Evolutionary conservation across 2,888 invertebrate genomes (phyloP).

Genomic region (Rhamphomyia laevipes): DNA sequence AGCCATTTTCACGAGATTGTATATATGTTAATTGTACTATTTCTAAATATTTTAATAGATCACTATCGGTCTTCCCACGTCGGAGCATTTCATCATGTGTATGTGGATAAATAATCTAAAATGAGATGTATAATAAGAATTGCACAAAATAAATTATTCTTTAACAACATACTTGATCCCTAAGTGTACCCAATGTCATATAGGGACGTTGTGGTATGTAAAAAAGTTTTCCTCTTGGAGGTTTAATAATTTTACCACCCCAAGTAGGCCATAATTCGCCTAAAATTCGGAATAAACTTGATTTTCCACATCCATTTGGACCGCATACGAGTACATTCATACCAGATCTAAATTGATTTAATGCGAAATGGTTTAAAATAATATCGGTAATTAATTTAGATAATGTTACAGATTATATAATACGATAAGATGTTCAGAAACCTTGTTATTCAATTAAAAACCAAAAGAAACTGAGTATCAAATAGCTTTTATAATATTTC

Average conservation of each 20-base stretch:
- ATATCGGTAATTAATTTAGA: too few species aligned
- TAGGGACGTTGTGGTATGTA: constrained; percentile 91
- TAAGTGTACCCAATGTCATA: constrained; percentile 89
- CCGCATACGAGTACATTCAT: constrained; percentile 97
- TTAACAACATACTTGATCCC: constrained; percentile 61
- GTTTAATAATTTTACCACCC: constrained; percentile 87
- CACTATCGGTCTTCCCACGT: constrained; percentile 64
- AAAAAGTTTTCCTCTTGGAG: constrained; percentile 89
- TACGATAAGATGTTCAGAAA: too few species aligned
- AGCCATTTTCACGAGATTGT: constrained; percentile 70
- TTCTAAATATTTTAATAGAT: constrained; percentile 63
- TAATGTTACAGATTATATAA: too few species aligned
- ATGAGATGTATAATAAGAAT: constrained; percentile 2
- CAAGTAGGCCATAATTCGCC: constrained; percentile 97
- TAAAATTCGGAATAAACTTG: constrained; percentile 88
- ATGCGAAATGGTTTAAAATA: too few species aligned
- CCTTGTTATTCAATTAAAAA: too few species aligned
- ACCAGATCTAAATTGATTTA: constrained; percentile 51
- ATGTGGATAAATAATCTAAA: constrained; percentile 81
- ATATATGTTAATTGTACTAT: constrained; percentile 78
- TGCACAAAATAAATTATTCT: background rate
- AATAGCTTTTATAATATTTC: too few species aligned
- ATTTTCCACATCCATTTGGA: constrained; percentile 97
- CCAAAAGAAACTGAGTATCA: too few species aligned
- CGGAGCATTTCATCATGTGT: constrained; percentile 72